A percentile compares a stretch with the other conserved stretches of the same genome.
phyloP scores from a whole-genome alignment of 2,888 invertebrate genomes.

The Macrosoma leucophasiata region DNA sequence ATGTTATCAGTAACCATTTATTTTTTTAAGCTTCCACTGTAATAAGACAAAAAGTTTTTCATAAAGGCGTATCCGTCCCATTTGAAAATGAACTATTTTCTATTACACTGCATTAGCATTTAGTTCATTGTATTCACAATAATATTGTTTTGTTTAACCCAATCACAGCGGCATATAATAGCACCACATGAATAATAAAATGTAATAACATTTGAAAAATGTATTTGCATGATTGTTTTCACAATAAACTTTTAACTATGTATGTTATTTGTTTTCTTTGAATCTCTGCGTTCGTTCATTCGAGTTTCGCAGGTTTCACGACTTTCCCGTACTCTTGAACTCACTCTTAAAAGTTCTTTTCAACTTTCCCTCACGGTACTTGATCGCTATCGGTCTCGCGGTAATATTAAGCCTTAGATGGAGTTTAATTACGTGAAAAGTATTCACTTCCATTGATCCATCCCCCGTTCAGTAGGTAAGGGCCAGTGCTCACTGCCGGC shows the following conservation, averaged over 20 bases:
- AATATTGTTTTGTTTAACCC: slow-evolving; percentile 46
- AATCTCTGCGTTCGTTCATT: too few species aligned
- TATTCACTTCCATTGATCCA: too few species aligned
- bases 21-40: slow-evolving; percentile 30
- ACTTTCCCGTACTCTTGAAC: too few species aligned
- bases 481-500: too few species aligned
- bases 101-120: slow-evolving; percentile 15
- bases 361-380: too few species aligned
- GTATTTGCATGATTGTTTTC: slow-evolving; percentile 71
- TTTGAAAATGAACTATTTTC: slow-evolving; percentile 24
- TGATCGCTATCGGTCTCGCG: too few species aligned
- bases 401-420: too few species aligned
- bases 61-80: slow-evolving; percentile 47
- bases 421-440: too few species aligned
- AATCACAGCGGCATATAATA: slow-evolving; percentile 57
- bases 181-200: slow-evolving; percentile 51
- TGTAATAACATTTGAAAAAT: slow-evolving; percentile 56
- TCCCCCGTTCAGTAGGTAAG: too few species aligned
- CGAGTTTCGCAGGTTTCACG: too few species aligned
- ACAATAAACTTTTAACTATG: slow-evolving; percentile 52
- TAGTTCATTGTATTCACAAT: slow-evolving; percentile 33
- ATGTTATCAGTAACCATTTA: slow-evolving; percentile 25
- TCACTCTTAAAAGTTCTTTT: too few species aligned
- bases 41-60: too few species aligned
- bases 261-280: slow-evolving; percentile 20